A percentile compares a stretch with the other conserved stretches of the same genome.
These are phyloP conservation scores for Diachrysia chrysitis DNA, from an alignment of 2,888 invertebrate genomes.

Conservation along the genomic window DNA sequence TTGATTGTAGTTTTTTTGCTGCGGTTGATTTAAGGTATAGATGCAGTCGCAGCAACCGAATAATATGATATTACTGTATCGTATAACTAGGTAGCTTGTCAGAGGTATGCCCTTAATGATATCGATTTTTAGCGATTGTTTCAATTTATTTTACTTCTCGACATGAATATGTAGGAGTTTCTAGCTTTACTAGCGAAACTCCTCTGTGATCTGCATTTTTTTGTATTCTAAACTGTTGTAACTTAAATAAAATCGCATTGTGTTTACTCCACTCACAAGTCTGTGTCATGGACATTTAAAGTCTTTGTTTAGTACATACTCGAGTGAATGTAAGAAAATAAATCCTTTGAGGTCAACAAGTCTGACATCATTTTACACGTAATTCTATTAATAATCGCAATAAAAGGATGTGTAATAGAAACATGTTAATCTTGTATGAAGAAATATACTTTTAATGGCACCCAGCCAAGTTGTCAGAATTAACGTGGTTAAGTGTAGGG, in stretches of 20 bases:
- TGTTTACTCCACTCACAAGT: background rate
- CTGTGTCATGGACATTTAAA: background rate
- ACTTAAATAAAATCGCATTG: background rate
- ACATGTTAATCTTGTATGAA: constrained; percentile 34
- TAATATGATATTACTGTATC: constrained; percentile 1
- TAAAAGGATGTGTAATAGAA: constrained; percentile 31
- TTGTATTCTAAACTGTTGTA: no score
- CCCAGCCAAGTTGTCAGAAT: constrained; percentile 19
- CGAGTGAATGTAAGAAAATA: constrained; percentile 7
- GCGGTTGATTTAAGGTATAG: background rate
- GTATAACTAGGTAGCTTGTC: background rate
- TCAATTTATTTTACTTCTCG: background rate
- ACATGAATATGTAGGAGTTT: no score
- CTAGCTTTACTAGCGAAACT: no score
- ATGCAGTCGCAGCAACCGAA: background rate
- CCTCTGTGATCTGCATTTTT: background rate
- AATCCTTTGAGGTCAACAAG: constrained; percentile 5
- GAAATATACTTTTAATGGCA: constrained; percentile 27
- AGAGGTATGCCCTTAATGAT: background rate
- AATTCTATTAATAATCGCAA: constrained; percentile 35
- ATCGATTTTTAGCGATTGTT: background rate
- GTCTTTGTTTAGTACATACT: constrained; percentile 5
- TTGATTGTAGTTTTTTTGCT: background rate
- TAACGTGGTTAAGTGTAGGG: constrained; percentile 6
- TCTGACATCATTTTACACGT: constrained; percentile 48